These are phyloP conservation scores for Sitophilus oryzae DNA, from an alignment of 1,140 invertebrate genomes.

Conservation along the genomic window DNA sequence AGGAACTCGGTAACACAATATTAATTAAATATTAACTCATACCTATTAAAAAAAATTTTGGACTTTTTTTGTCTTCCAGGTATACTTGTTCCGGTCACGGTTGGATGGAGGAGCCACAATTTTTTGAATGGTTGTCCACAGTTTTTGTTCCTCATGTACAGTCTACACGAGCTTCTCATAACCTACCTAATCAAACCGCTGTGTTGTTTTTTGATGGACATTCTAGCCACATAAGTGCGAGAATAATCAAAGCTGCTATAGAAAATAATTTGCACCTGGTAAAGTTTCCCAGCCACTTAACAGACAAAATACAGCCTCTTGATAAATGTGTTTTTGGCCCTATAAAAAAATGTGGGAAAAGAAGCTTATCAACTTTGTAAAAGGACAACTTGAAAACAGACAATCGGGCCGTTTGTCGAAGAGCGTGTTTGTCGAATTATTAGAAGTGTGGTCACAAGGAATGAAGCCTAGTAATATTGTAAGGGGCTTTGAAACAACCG, in stretches of 20 bases:
- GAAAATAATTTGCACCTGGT: slow-evolving; percentile 14
- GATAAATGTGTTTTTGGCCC: slow-evolving; percentile 25
- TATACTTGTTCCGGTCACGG: no score
- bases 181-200: slow-evolving; percentile 16
- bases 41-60: no score
- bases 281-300: slow-evolving; percentile 24
- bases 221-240: slow-evolving; percentile 17
- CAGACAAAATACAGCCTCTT: slow-evolving; percentile 18
- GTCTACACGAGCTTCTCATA: no score
- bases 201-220: slow-evolving; percentile 22
- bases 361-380: slow-evolving; percentile 17
- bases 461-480: slow-evolving; percentile 11
- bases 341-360: slow-evolving; percentile 19
- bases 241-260: slow-evolving; percentile 17
- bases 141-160: no score
- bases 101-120: no score
- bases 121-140: no score
- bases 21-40: no score
- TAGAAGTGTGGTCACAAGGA: slow-evolving; percentile 9
- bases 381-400: slow-evolving; percentile 12
- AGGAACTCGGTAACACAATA: no score
- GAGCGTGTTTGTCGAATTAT: slow-evolving; percentile 16
- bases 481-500: slow-evolving; percentile 11
- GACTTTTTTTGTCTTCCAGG: no score
- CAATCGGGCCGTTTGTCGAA: slow-evolving; percentile 15